Evolutionary conservation across 2,797 vertebrate genomes (phyloP).

Genomic region (Gila robusta): DNA sequence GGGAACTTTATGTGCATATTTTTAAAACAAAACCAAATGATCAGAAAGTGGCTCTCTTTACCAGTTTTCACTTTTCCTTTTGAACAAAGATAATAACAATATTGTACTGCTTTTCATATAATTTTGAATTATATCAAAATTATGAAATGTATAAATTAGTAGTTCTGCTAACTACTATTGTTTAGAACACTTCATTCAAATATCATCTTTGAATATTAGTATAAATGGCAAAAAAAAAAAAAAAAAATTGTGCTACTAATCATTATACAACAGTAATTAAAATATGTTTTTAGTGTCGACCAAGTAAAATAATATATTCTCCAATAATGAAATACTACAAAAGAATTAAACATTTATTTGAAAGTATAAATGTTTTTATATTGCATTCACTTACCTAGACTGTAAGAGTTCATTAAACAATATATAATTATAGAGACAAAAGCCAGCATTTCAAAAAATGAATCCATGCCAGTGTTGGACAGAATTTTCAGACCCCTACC

Average conservation of each 20-base stretch:
- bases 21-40: not conserved
- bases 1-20: not conserved
- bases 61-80: not conserved
- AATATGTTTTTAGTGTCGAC: not conserved
- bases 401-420: not conserved
- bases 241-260: not conserved
- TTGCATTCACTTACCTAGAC: not conserved
- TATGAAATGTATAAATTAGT: not conserved
- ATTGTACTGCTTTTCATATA: not conserved
- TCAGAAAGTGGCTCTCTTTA: not conserved
- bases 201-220: not conserved
- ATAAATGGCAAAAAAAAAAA: not conserved
- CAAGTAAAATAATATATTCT: not conserved
- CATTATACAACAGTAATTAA: not conserved
- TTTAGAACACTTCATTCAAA: not conserved
- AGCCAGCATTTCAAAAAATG: not conserved
- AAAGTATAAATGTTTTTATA: not conserved
- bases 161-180: not conserved
- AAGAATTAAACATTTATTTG: not conserved
- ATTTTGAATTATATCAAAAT: not conserved
- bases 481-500: conserved; percentile 68
- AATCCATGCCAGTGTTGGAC: not conserved
- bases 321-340: not conserved
- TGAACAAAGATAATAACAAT: not conserved
- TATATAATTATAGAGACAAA: not conserved